Base-by-base conservation (phyloP, 2,888 invertebrate genomes). In the Diloba caeruleocephala region DNA sequence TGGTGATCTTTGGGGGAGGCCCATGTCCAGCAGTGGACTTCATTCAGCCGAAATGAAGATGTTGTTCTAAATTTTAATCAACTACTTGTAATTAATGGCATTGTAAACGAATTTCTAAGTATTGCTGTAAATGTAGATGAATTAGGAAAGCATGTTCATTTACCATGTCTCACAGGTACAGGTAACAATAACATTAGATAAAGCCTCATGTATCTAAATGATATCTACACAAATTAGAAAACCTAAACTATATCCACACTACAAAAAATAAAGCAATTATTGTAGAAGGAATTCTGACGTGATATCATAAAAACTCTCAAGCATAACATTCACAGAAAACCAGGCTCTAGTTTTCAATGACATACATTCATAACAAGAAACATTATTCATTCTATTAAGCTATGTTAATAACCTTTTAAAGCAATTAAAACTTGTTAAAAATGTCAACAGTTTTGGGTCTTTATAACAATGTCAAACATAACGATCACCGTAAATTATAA, bases 391-490 rank as follows among this genome's bases (percentile, higher is more conserved):
- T 53, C 29, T 17, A 42, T 32, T 32, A 54, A 48, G 5, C 33
- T n/a, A 37, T 26, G 3, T 48, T 37, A 34, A 25, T 39, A 54
- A 44, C 29, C 38, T 10, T 31, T 19, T 26, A 21, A 21, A 21
- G 44, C n/a, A 34, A 50, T 58, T 61, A 58, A 51, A 60, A 61
- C 52, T 55, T 61, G 70, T 55, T 58, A 58, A 51, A 60, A 61
- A 55, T 55, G 71, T 73, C 61, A 70, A 58, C 48, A 28, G 41
- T 43, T 46, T 43, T 52, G n/a, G 37, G 29, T 46, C 21, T 50
- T 38, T 62, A 48, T 21, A 53, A 71, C 66, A 70, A 76, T 73
- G 70, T 72, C 72, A 71, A 52, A 50, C 29, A 48, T 49, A 66
- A 65, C 46, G 49, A 51, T 53, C 43, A 48, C 49, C 50, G 49